Conservation (phyloP, 2,888 invertebrate species). For the Pachycephus smyrnensis region DNA sequence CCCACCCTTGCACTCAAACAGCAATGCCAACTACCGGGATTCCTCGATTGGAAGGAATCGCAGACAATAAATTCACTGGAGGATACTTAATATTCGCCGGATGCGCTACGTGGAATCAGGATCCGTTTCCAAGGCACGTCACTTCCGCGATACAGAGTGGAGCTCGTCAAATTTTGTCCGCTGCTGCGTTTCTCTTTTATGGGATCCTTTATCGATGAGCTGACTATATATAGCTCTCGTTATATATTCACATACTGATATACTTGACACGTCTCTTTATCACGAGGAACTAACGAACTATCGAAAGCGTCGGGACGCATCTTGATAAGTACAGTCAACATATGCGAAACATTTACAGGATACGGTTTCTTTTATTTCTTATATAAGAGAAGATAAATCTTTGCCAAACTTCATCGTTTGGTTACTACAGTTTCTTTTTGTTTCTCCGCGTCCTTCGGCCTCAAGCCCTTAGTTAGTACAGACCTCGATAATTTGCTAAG, state of each 20-base stretch:
- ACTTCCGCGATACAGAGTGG: not conserved
- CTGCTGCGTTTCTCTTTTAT: not conserved
- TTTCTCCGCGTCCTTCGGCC: too few species aligned
- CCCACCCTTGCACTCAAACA: not conserved
- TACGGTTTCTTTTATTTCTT: not conserved
- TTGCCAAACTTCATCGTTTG: too few species aligned
- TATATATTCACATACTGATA: not conserved
- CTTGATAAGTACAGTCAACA: not conserved
- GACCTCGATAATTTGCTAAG: too few species aligned
- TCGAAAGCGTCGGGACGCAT: not conserved
- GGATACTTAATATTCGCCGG: not conserved
- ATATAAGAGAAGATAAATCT: not conserved
- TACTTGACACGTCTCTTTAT: not conserved
- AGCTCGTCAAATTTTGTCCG: not conserved
- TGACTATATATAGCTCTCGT: not conserved
- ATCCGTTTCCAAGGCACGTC: not conserved
- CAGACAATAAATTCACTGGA: not conserved
- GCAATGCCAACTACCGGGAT: not conserved
- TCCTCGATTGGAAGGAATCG: not conserved
- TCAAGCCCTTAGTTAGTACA: too few species aligned
- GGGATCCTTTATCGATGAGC: not conserved
- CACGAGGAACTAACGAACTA: not conserved
- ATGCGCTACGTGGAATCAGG: not conserved
- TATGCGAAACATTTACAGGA: not conserved
- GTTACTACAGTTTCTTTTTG: too few species aligned